phyloP scores from a whole-genome alignment of 1,140 invertebrate species.

The Coenobita brevimanus region DNA sequence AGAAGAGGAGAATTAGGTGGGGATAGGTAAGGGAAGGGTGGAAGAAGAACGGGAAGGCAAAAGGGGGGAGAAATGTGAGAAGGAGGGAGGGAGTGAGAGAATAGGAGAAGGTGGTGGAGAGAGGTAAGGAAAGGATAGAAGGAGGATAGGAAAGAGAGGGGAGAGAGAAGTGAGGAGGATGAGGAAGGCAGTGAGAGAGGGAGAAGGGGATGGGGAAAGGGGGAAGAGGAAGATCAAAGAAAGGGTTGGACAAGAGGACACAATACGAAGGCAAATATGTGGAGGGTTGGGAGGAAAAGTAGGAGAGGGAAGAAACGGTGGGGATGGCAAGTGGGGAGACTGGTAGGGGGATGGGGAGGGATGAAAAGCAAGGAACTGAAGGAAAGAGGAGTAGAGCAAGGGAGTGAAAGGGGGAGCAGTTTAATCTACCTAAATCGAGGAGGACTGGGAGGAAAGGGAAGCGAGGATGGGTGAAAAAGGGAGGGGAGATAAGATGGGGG shows the following conservation, averaged over 20 bases:
- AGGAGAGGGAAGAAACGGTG: not conserved
- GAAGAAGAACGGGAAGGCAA: too few relatives aligned
- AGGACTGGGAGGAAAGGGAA: not conserved
- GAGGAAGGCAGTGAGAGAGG: not conserved
- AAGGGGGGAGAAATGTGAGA: not conserved
- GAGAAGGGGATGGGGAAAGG: not conserved
- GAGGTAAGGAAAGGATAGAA: not conserved
- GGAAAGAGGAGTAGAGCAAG: not conserved
- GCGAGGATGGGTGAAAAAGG: not conserved
- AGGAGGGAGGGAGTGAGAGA: not conserved
- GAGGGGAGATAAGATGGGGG: not conserved
- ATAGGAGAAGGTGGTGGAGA: not conserved
- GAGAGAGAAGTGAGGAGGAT: too few relatives aligned
- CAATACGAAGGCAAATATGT: not conserved
- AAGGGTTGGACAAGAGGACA: not conserved
- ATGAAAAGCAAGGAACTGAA: not conserved
- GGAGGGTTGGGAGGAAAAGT: not conserved
- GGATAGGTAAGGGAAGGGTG: not conserved
- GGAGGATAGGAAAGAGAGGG: not conserved
- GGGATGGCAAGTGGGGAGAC: not conserved
- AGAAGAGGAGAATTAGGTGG: not conserved
- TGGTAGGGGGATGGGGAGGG: not conserved
- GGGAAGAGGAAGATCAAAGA: not conserved
- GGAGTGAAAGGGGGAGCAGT: not conserved
- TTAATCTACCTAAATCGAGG: not conserved